phyloP scores from a whole-genome alignment of 2,888 invertebrate species.

The Cephus pygmeus region DNA sequence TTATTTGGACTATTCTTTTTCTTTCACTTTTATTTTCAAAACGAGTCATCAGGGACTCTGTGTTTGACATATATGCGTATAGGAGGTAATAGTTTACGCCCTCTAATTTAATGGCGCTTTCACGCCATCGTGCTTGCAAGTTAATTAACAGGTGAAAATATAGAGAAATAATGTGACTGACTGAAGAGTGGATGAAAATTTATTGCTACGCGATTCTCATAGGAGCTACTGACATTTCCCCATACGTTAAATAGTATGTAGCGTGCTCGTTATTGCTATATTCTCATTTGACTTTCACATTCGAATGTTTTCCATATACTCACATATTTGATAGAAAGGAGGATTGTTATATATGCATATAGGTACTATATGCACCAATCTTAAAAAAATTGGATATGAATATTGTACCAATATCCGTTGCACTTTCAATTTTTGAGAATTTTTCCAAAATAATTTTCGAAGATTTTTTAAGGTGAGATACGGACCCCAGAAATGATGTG shows the following conservation, averaged over 20 bases:
- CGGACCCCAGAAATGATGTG: no score
- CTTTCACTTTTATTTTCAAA: not conserved
- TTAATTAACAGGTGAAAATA: not conserved
- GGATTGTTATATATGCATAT: not conserved
- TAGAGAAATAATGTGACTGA: not conserved
- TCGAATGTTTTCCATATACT: not conserved
- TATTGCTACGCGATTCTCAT: not conserved
- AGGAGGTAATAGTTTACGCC: not conserved
- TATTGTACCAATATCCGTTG: no score
- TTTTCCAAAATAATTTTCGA: no score
- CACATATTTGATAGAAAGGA: not conserved
- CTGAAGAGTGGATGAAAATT: not conserved
- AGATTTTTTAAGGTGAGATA: no score
- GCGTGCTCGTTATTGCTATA: not conserved
- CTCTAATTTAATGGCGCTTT: not conserved
- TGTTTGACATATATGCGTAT: not conserved
- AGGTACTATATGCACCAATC: no score
- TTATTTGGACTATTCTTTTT: no score
- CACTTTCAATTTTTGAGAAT: no score
- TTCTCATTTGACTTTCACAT: not conserved
- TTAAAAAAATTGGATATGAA: no score
- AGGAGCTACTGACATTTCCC: not conserved
- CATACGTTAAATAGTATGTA: not conserved
- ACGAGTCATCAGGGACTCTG: not conserved
- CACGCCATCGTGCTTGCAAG: not conserved